Base-by-base conservation (phyloP, 2,888 invertebrate species). In the Drosophila neotestacea region DNA sequence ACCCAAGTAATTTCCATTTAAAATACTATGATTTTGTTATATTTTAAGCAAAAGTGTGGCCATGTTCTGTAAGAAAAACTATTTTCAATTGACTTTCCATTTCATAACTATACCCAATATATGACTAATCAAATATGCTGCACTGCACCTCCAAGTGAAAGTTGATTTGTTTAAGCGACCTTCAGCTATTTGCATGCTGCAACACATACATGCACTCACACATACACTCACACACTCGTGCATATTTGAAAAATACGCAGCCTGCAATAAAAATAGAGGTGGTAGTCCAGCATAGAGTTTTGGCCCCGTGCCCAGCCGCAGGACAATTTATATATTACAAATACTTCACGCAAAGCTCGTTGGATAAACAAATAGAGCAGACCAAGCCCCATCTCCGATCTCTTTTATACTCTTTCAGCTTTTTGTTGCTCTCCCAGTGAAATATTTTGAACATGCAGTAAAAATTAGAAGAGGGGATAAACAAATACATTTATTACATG, bases 401-500 rank as follows among this genome's bases (percentile, higher is more conserved):
- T 27, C 10, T 13, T 5, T 2, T 2, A 0, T 16, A 1, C 27
- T n/a, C 13, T 48, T 61, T 67, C 46, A 65, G 34, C 50, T 30
- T 42, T 47, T 64, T 66, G 61, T 70, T 73, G 56, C 46, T 32
- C 47, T 22, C 39, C 54, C 63, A 62, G 67, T 70, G 69, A 78
- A 78, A 79, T 78, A 87, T 81, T 78, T 86, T 69, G 68, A 56
- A 65, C 72, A 82, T 85, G 71, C 86, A 65, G 81, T 85, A 58
- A 88, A 84, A 84, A 84, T 84, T 84, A 88, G 84, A 70, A 69
- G 70, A 22, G 66, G 84, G 86, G 83, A 84, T 84, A 88, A 88
- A 88, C 84, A 84, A 84, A 84, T 84, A 84, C 84, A 84, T 84
- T 85, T 84, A 84, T 88, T 85, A 84, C 86, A 85, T 82, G 83